Evolutionary conservation across 2,888 invertebrate species (phyloP), one percentile per base, ranked within the genome.

Genomic region (Gandaritis pyraliata): DNA sequence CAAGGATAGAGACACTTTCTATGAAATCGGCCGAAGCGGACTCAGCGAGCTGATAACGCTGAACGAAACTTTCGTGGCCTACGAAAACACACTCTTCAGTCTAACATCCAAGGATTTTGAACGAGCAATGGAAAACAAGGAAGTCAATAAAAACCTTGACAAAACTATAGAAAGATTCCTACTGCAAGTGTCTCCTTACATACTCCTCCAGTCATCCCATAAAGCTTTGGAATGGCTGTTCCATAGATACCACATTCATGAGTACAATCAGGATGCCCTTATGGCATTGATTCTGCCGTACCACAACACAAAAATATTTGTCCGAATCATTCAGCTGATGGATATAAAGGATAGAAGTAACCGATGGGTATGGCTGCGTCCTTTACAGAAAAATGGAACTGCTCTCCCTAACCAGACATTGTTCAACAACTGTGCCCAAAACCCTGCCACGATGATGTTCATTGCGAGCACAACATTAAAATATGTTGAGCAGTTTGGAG

Each of bases 151-250:
- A 63, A 94, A 95, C 71, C 86, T 99, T 13, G 94, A 98, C 85
- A 90, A 92, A 41, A 93, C 93, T 3, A 95, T 99, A 18, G 94
- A 94, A 56, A 95, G 95, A 67, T 98, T 99, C 85, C 87, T 99
- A 0, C 85, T 96, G 1, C 93, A 95, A 39, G 73, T 98, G 4
- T 97, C 98, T 0, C 99, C 99, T 0, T 98, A 98, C 82, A 95
- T 99, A 71, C 92, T 97, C 52, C 88, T 98, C 0, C 96, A 96
- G 73, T 94, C 97, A 0, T 83, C 94, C 0, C 97, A 98, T 70
- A 97, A 98, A 90, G 96, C 98, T 1, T 84, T 99, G 49, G 99
- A 99, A 92, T 99, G 99, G 99, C 93, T 99, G 2, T 95, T 99
- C 48, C 94, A 97, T 76, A 94, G 98, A 71, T 98, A 96, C 81